phyloP scores from a whole-genome alignment of 2,888 invertebrate species.

The Nephrocerus scutellatus region DNA sequence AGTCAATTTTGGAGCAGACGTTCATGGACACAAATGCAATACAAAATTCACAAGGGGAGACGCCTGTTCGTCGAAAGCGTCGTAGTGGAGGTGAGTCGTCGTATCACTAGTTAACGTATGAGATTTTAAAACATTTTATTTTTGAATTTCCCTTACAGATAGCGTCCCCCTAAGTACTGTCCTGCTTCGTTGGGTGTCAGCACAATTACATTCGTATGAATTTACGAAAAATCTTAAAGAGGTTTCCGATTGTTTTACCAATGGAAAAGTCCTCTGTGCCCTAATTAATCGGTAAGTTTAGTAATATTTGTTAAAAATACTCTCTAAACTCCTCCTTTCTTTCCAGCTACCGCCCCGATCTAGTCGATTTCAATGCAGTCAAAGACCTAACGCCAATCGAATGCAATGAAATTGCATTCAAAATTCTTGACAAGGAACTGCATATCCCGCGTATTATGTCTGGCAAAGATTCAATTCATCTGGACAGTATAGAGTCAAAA shows the following conservation, averaged over 20 bases:
- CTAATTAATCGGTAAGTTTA: constrained; percentile 42
- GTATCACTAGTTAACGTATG: constrained; percentile 1
- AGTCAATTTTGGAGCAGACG: constrained; percentile 51
- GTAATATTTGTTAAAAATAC: not conserved
- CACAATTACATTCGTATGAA: constrained; percentile 40
- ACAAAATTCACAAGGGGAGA: constrained; percentile 61
- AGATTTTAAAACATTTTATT: constrained; percentile 2
- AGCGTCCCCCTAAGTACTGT: constrained; percentile 41
- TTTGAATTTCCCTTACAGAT: constrained; percentile 26
- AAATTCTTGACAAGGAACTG: constrained; percentile 76
- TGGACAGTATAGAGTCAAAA: constrained; percentile 41
- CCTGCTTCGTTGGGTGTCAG: constrained; percentile 44
- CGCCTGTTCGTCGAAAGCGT: constrained; percentile 46
- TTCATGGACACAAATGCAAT: constrained; percentile 48
- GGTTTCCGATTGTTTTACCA: constrained; percentile 44
- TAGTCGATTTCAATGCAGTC: constrained; percentile 67
- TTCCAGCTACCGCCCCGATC: constrained; percentile 81
- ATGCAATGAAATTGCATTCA: constrained; percentile 78
- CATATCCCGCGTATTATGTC: constrained; percentile 67
- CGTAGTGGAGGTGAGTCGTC: constrained; percentile 41
- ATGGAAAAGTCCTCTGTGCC: constrained; percentile 45
- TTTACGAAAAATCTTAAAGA: constrained; percentile 41
- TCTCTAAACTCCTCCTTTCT: not conserved
- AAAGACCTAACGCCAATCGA: constrained; percentile 58
- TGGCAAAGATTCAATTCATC: constrained; percentile 58